Percentiles rank a stretch among this genome's conserved stretches.
phyloP scores from a whole-genome alignment of 1,140 invertebrate genomes.

The Drosophila ambigua region DNA sequence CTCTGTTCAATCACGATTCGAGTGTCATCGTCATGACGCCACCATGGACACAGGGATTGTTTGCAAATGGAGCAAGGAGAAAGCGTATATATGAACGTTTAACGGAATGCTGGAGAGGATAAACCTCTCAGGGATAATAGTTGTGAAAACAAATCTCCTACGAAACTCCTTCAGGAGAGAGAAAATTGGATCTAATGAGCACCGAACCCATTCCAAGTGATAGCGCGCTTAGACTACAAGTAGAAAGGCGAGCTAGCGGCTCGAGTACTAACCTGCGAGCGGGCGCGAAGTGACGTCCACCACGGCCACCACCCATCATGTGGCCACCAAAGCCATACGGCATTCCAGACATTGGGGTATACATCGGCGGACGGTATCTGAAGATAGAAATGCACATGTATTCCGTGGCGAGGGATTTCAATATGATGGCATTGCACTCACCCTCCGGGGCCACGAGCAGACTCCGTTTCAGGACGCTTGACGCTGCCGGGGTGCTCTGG shows the following conservation, averaged over 20 bases:
- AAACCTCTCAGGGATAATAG: too few species aligned
- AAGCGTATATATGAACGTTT: too few species aligned
- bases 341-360: conserved; percentile 67
- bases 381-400: background rate
- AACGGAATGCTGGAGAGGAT: too few species aligned
- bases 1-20: too few species aligned
- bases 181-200: too few species aligned
- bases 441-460: conserved; percentile 84
- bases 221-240: conserved; percentile 10
- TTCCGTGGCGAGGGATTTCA: background rate
- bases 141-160: too few species aligned
- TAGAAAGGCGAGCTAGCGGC: background rate
- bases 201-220: too few species aligned
- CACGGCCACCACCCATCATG: conserved; percentile 75
- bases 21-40: too few species aligned
- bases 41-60: too few species aligned
- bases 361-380: conserved; percentile 69
- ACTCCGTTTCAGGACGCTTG: conserved; percentile 84
- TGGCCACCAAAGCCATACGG: conserved; percentile 76
- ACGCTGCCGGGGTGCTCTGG: conserved; percentile 90
- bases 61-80: too few species aligned
- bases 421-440: conserved; percentile 60
- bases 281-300: conserved; percentile 71
- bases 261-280: conserved; percentile 71
- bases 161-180: too few species aligned